Evolutionary conservation across 2,113 vertebrate genomes (phyloP).

Genomic region (Nipponia nippon): DNA sequence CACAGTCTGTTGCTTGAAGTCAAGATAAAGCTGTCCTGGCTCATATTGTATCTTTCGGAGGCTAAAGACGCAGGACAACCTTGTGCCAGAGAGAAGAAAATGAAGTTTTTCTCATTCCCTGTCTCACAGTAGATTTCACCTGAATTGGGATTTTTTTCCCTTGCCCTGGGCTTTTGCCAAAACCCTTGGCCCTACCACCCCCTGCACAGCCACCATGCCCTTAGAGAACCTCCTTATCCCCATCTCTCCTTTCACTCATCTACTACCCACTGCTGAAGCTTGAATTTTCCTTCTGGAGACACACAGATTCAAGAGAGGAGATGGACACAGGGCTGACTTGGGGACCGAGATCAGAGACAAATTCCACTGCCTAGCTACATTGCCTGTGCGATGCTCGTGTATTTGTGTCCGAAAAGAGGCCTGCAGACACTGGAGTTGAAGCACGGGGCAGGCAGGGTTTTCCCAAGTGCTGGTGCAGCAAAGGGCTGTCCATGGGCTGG

Average conservation of each 20-base stretch:
- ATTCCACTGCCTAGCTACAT: background rate
- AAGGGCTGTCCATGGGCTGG: background rate
- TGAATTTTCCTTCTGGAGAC: background rate
- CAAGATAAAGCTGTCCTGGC: background rate
- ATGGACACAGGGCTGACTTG: background rate
- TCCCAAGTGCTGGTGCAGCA: background rate
- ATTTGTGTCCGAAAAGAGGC: background rate
- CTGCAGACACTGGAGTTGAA: background rate
- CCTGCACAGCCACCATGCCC: background rate
- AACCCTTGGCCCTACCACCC: background rate
- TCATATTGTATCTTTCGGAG: background rate
- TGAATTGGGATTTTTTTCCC: background rate
- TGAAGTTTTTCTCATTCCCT: background rate
- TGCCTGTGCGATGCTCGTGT: rapidly evolving
- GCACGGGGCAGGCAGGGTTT: background rate
- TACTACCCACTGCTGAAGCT: background rate
- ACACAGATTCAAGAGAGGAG: background rate
- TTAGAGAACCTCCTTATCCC: background rate
- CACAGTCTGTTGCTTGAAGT: background rate
- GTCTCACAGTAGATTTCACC: background rate
- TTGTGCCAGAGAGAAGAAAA: background rate
- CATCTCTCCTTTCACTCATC: background rate
- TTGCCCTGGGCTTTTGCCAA: background rate
- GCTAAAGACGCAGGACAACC: background rate
- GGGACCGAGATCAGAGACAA: background rate